Evolutionary conservation across 2,888 invertebrate genomes (phyloP), one percentile per base, ranked within the genome.

Genomic region (Tenthredo scrophulariae): DNA sequence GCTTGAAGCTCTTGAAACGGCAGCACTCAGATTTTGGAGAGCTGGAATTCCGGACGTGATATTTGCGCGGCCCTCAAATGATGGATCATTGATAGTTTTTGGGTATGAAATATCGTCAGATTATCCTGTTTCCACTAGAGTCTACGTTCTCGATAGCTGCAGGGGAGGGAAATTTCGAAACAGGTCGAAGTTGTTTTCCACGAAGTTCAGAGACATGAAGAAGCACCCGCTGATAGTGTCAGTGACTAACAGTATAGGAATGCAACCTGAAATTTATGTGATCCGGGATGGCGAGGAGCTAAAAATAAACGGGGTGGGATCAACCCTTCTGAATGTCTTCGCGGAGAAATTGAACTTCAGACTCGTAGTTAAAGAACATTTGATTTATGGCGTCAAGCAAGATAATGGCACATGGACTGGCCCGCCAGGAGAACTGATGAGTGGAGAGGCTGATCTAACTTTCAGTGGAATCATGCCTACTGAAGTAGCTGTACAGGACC

Each of bases 81-180:
- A 72, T n/a, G 67, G 67, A 84, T 74, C 72, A 29, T 85, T n/a
- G n/a, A n/a, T n/a, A n/a, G n/a, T n/a, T n/a, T 84, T 70, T 18
- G 54, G 84, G 0, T 50, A 33, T 18, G 54, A 84, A n/a, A 33
- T 54, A 37, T 6, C 22, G 33, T 18, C 50, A 7, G 5, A 37
- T 10, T 62, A 37, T n/a, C 22, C n/a, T 18, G 43, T 26, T 1
- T 10, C n/a, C 15, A 74, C 18, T 9, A 29, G 15, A 50, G 1
- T 54, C 29, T 74, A 22, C 26, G 13, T 84, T 50, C 72, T 84
- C 26, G 7, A 54, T 37, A 9, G 10, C 29, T 74, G 54, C 40
- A 74, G 33, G 10, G 26, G 50, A 6, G 54, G 62, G 13, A 15
- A 33, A 85, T 65, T 77, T 6, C 10, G 18, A 26, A 58, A 75